Evolutionary conservation across 2,888 invertebrate species (phyloP).

Genomic region (Aromia moschata): DNA sequence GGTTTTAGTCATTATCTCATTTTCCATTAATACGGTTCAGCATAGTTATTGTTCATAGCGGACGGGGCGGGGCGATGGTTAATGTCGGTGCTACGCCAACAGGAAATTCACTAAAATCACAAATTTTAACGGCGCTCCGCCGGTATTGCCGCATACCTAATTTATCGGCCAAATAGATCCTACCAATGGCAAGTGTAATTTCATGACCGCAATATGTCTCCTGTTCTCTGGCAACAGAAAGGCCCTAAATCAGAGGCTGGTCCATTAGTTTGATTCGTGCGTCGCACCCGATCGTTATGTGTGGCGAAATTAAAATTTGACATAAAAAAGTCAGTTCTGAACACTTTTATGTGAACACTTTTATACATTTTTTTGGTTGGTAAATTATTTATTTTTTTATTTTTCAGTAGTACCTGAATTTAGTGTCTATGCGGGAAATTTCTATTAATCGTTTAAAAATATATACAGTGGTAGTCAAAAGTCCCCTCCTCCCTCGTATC

Average conservation of each 20-base stretch:
- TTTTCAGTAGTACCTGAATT: too few relatives aligned
- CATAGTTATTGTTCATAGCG: conserved; percentile 16
- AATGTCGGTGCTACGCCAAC: conserved; percentile 5
- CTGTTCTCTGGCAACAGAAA: conserved; percentile 4
- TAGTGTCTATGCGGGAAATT: too few relatives aligned
- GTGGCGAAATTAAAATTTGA: neutral
- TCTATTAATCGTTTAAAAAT: too few relatives aligned
- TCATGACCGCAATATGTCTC: conserved; percentile 14
- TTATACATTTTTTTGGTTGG: too few relatives aligned
- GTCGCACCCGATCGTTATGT: conserved; percentile 5
- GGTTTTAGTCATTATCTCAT: conserved; percentile 9
- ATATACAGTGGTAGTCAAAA: too few relatives aligned
- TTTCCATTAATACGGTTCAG: conserved; percentile 19
- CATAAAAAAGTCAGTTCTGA: neutral
- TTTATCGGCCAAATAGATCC: conserved; percentile 14
- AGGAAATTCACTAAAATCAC: conserved; percentile 22
- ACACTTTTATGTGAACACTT: too few relatives aligned
- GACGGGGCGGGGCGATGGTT: conserved; percentile 13
- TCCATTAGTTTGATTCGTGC: conserved; percentile 37
- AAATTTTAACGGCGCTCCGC: conserved; percentile 12
- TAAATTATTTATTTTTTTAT: too few relatives aligned
- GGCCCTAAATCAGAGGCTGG: conserved; percentile 27
- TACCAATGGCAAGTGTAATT: conserved; percentile 19
- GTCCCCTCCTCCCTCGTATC: too few relatives aligned
- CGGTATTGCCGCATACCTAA: conserved; percentile 3